Conservation (phyloP, 2,113 vertebrate genomes). For the Mus pahari region DNA sequence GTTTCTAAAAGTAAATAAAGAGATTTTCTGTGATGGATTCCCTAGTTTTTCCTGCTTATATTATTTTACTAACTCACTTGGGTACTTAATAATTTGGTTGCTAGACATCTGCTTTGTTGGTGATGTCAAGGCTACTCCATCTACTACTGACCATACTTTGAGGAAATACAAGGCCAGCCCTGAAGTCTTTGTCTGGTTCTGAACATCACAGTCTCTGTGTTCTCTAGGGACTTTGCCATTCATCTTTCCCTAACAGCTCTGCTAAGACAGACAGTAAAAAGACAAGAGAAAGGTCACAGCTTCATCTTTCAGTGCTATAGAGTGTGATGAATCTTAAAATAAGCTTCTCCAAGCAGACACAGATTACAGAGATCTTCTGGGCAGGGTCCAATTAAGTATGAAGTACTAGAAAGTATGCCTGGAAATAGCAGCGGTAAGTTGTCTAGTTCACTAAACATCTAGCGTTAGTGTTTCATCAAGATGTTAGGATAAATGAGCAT, state of each 20-base stretch:
- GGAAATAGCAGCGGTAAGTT: not conserved
- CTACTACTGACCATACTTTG: not conserved
- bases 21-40: not conserved
- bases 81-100: not conserved
- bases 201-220: not conserved
- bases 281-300: not conserved
- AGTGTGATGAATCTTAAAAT: not conserved
- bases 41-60: not conserved
- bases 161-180: not conserved
- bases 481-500: not conserved
- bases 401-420: not conserved
- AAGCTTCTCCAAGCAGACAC: not conserved
- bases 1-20: not conserved
- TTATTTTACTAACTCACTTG: not conserved
- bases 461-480: not conserved
- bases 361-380: not conserved
- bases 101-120: not conserved
- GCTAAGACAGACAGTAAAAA: not conserved
- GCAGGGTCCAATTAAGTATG: not conserved
- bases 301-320: not conserved
- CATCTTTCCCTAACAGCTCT: not conserved
- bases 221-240: not conserved
- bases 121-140: not conserved
- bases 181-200: not conserved
- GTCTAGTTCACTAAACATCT: not conserved